Conservation (phyloP, 2,888 invertebrate genomes). For the Noctua pronuba region DNA sequence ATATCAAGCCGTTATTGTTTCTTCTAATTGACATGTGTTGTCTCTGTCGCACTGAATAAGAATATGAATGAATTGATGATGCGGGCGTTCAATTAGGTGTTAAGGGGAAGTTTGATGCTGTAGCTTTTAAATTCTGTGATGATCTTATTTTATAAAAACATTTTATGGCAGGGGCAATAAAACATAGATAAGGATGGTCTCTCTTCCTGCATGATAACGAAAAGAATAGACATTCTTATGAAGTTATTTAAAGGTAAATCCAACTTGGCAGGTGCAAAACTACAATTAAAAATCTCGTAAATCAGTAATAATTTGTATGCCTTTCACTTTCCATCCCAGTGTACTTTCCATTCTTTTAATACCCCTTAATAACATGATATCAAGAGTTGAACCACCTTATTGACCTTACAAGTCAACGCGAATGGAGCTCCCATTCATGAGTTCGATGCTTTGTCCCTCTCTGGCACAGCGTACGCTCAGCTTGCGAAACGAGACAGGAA, state of each 20-base stretch:
- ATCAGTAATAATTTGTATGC: conserved; percentile 16
- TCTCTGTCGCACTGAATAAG: conserved; percentile 36
- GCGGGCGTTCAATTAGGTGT: conserved; percentile 45
- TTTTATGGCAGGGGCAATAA: neutral
- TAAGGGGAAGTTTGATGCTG: conserved; percentile 26
- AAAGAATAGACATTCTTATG: neutral
- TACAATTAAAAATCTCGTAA: conserved; percentile 3
- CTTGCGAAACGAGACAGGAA: conserved; percentile 70
- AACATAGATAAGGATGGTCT: neutral
- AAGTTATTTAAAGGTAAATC: neutral
- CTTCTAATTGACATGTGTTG: conserved; percentile 44
- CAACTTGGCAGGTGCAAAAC: neutral
- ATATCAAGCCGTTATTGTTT: conserved; percentile 41
- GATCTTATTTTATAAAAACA: too few species aligned
- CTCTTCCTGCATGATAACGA: neutral
- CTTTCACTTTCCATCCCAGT: conserved; percentile 47
- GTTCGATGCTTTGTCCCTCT: conserved; percentile 68
- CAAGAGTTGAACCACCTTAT: conserved; percentile 83
- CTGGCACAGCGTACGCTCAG: conserved; percentile 40
- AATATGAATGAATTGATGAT: conserved; percentile 56
- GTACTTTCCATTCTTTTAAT: conserved; percentile 64
- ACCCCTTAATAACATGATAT: conserved; percentile 71
- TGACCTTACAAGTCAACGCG: conserved; percentile 85
- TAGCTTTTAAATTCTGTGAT: neutral
- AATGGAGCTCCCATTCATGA: conserved; percentile 82